Conservation (phyloP, 2,113 vertebrate species). For the Siniperca chuatsi region DNA sequence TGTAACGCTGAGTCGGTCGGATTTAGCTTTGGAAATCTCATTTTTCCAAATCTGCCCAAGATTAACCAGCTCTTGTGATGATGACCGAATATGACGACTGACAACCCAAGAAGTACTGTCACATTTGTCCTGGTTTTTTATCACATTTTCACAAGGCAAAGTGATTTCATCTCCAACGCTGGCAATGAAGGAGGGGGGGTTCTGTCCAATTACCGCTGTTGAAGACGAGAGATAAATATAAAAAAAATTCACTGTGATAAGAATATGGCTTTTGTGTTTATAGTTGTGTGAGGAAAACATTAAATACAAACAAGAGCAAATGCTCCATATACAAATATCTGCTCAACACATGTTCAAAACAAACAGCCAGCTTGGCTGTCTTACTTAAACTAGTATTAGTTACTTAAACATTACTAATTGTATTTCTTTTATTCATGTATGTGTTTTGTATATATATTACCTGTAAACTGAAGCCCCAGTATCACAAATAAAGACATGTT, state of each 20-base stretch:
- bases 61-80: rapidly evolving
- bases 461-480: slow-evolving; percentile 3
- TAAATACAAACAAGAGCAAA: neutral
- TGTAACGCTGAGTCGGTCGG: slow-evolving; percentile 4
- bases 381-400: neutral
- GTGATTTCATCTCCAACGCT: neutral
- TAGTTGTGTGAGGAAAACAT: neutral
- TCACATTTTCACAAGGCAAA: slow-evolving; percentile 13
- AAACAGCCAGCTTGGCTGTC: neutral
- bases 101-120: rapidly evolving
- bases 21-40: neutral
- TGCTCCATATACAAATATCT: neutral
- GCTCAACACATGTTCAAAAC: neutral
- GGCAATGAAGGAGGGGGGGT: neutral
- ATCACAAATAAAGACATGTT: neutral
- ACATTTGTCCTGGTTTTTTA: neutral
- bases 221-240: neutral
- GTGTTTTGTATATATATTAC: neutral
- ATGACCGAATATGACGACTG: rapidly evolving
- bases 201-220: neutral
- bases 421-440: neutral
- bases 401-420: neutral
- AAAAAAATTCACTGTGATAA: neutral
- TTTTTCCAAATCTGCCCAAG: rapidly evolving
- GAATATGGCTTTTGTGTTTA: neutral